A percentile compares a stretch with the other conserved stretches of the same genome.
phyloP scores from a whole-genome alignment of 2,113 vertebrate species.

The Montifringilla adamsi region DNA sequence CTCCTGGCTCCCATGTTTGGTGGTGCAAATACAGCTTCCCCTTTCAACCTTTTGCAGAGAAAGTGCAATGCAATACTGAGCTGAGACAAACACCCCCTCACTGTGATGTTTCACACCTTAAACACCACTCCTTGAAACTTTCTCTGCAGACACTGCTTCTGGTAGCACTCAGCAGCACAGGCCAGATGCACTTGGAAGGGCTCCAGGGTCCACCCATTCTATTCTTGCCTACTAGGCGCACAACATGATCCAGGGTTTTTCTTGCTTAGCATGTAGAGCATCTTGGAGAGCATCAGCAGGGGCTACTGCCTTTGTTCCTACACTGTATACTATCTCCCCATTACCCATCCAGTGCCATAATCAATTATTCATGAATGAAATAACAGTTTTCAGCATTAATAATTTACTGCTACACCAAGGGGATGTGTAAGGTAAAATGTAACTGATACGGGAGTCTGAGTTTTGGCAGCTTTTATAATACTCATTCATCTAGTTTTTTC shows the following conservation, averaged over 20 bases:
- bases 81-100: not conserved
- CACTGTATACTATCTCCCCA: constrained; percentile 31
- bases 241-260: not conserved
- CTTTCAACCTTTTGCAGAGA: not conserved
- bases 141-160: not conserved
- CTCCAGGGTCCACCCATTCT: not conserved
- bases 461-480: constrained; percentile 73
- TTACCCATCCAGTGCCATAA: constrained; percentile 56
- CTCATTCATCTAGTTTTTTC: constrained; percentile 70
- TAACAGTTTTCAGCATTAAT: constrained; percentile 81
- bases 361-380: constrained; percentile 86
- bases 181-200: not conserved
- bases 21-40: not conserved
- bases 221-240: not conserved
- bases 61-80: not conserved
- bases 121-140: not conserved
- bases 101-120: not conserved
- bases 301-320: not conserved
- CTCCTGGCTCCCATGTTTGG: not conserved
- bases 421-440: constrained; percentile 69
- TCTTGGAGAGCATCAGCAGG: not conserved
- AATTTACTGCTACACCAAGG: constrained; percentile 77
- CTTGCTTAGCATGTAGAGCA: not conserved
- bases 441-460: constrained; percentile 70
- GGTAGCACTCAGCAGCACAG: not conserved